Conservation (phyloP, 2,888 invertebrate species). For the Caenorhabditis zanzibari region DNA sequence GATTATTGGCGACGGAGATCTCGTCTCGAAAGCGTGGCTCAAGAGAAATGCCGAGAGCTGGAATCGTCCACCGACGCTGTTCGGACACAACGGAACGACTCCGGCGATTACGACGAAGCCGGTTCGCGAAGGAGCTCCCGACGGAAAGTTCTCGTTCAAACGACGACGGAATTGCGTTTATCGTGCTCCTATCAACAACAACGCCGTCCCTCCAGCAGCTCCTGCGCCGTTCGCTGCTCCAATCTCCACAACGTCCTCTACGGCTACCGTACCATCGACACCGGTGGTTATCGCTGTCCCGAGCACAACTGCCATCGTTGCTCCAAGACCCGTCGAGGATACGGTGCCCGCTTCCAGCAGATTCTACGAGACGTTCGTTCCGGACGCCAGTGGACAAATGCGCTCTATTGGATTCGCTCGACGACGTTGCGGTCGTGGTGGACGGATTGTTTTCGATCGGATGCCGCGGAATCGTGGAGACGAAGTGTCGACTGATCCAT, state of each 20-base stretch:
- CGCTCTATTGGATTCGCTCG: constrained; percentile 68
- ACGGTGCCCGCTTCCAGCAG: constrained; percentile 42
- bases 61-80: constrained; percentile 75
- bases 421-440: constrained; percentile 76
- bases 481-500: constrained; percentile 58
- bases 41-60: constrained; percentile 78
- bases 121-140: constrained; percentile 60
- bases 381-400: constrained; percentile 31
- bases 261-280: constrained; percentile 3
- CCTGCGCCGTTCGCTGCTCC: neutral
- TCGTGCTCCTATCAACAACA: constrained; percentile 60
- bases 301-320: neutral
- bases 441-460: constrained; percentile 73
- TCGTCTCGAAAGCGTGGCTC: constrained; percentile 75
- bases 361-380: constrained; percentile 58
- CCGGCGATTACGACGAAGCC: constrained; percentile 49
- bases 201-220: neutral
- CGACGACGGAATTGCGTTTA: constrained; percentile 75
- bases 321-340: neutral
- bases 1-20: constrained; percentile 34
- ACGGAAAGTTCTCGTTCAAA: constrained; percentile 77
- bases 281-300: neutral
- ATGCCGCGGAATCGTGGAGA: constrained; percentile 23
- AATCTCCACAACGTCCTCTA: constrained; percentile 14
- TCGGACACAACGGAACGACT: constrained; percentile 50